These are phyloP conservation scores for Clarias batrachus DNA, from an alignment of 2,113 vertebrate species.

Conservation along the genomic window DNA sequence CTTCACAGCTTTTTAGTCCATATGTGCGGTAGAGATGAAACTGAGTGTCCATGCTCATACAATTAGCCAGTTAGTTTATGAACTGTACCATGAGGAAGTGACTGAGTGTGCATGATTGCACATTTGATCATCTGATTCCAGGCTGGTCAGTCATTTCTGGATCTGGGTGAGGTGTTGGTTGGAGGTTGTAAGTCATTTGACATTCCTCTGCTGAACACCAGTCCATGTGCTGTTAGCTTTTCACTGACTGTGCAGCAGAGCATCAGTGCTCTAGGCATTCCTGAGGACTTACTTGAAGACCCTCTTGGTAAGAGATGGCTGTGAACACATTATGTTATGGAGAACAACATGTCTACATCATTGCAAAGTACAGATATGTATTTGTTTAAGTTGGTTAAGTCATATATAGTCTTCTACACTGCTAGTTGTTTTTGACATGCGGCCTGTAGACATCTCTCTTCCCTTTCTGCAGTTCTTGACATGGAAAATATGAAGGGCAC, in stretches of 20 bases:
- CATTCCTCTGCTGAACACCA: slow-evolving; percentile 79
- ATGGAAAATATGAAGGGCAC: slow-evolving; percentile 74
- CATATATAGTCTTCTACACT: not conserved
- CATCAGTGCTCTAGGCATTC: slow-evolving; percentile 55
- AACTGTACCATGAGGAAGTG: not conserved
- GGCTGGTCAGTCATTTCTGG: slow-evolving; percentile 73
- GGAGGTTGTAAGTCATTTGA: slow-evolving; percentile 70
- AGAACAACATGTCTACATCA: not conserved
- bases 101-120: not conserved
- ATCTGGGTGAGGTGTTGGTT: slow-evolving; percentile 80
- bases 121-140: slow-evolving; percentile 51
- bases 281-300: slow-evolving; percentile 48
- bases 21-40: not conserved
- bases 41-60: not conserved
- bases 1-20: not conserved
- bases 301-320: slow-evolving; percentile 69
- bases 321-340: not conserved
- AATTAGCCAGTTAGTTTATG: not conserved
- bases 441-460: not conserved
- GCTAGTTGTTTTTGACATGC: not conserved
- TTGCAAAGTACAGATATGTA: not conserved
- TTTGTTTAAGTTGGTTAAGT: not conserved
- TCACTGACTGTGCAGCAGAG: slow-evolving; percentile 76
- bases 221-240: slow-evolving; percentile 79
- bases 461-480: slow-evolving; percentile 72